These are phyloP conservation scores for Mandrillus leucophaeus DNA, from an alignment of 2,113 vertebrate genomes.

Conservation along the genomic window DNA sequence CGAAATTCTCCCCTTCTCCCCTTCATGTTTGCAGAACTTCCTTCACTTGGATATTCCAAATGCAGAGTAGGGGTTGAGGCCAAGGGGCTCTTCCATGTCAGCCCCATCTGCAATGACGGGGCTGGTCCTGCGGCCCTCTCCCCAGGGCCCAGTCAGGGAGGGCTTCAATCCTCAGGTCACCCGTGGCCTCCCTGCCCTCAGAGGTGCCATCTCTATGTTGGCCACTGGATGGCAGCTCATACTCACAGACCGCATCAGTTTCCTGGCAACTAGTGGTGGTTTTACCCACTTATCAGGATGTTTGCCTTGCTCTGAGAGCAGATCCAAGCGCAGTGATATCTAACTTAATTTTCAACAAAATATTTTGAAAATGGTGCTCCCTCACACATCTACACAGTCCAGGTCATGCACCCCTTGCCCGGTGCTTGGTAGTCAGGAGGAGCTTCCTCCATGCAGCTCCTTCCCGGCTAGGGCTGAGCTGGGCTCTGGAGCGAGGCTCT, in stretches of 20 bases:
- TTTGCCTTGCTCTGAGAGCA: not conserved
- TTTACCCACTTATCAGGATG: accelerated
- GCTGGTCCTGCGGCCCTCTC: not conserved
- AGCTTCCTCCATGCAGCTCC: not conserved
- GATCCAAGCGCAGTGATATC: accelerated
- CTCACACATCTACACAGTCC: not conserved
- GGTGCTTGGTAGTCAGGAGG: accelerated
- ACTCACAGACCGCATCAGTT: not conserved
- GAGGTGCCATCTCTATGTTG: not conserved
- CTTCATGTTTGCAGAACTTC: not conserved
- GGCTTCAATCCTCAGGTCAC: too few species aligned
- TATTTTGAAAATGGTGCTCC: not conserved
- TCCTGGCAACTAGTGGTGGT: accelerated
- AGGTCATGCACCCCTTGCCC: accelerated
- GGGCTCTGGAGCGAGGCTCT: too few species aligned
- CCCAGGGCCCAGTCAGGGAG: too few species aligned
- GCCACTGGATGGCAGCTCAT: slow-evolving; percentile 58
- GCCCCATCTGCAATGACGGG: accelerated
- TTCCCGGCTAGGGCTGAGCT: not conserved
- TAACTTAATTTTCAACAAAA: not conserved
- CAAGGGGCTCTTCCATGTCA: too few species aligned
- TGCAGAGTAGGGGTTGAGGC: not conserved
- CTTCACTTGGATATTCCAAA: not conserved
- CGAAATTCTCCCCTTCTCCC: not conserved
- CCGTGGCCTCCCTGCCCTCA: accelerated